phyloP scores from a whole-genome alignment of 2,888 invertebrate species.

The Nudaria mundana region DNA sequence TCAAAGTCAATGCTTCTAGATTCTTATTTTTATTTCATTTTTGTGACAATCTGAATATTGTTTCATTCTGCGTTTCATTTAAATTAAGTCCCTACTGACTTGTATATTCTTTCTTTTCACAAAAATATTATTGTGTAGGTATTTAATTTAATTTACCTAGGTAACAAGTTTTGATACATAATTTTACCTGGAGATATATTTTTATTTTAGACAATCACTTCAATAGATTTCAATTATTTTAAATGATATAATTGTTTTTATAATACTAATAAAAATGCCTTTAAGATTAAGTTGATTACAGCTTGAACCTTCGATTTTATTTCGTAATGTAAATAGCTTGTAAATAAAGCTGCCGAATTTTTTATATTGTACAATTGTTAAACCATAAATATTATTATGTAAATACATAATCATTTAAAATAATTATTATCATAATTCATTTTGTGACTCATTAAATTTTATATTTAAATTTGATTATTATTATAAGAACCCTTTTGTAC shows the following conservation, averaged over 20 bases:
- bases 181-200: too few species aligned
- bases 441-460: slow-evolving; percentile 48
- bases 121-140: too few species aligned
- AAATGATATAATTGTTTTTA: slow-evolving; percentile 1
- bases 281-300: slow-evolving; percentile 24
- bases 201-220: neutral
- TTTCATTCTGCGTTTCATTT: too few species aligned
- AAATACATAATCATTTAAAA: slow-evolving; percentile 37
- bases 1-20: too few species aligned
- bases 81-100: too few species aligned
- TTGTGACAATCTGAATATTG: too few species aligned
- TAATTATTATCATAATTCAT: slow-evolving; percentile 37
- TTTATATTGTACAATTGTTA: slow-evolving; percentile 48
- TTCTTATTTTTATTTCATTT: too few species aligned
- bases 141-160: too few species aligned
- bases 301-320: slow-evolving; percentile 31
- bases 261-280: slow-evolving; percentile 21
- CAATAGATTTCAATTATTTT: too few species aligned
- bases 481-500: neutral
- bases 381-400: slow-evolving; percentile 37
- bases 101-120: too few species aligned
- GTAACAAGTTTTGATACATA: too few species aligned
- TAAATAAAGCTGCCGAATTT: slow-evolving; percentile 40
- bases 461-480: slow-evolving; percentile 26
- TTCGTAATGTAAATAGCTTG: slow-evolving; percentile 36